Evolutionary conservation across 2,113 vertebrate genomes (phyloP).

Genomic region (Vimba vimba): DNA sequence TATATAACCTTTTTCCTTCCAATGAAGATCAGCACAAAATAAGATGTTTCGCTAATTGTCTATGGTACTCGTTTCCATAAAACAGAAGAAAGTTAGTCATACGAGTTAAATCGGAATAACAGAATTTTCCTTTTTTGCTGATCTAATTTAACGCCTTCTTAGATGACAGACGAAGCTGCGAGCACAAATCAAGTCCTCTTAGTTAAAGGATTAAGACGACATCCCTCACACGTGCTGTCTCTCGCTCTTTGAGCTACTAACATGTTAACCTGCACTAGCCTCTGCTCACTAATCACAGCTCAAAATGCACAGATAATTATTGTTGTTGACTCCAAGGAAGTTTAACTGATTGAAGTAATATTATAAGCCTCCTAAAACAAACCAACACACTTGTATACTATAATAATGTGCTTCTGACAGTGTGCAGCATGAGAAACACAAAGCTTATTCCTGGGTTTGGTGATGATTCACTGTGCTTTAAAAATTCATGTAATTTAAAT

Average conservation of each 20-base stretch:
- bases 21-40: background rate
- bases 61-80: no score
- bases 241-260: background rate
- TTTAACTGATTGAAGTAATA: background rate
- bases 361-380: background rate
- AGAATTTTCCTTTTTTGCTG: background rate
- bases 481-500: background rate
- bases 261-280: background rate
- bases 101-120: background rate
- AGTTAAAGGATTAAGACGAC: conserved; percentile 30
- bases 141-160: background rate
- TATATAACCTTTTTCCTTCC: background rate
- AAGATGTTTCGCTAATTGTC: background rate
- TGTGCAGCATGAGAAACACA: background rate
- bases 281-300: background rate
- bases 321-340: background rate
- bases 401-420: background rate
- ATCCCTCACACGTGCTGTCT: conserved; percentile 18
- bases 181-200: conserved; percentile 20
- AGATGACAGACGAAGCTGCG: background rate
- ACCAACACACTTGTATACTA: background rate
- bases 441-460: background rate
- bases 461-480: background rate
- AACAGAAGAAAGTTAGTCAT: background rate
- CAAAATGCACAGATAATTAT: background rate